Evolutionary conservation across 2,888 invertebrate species (phyloP).

Genomic region (Pammene fasciana): DNA sequence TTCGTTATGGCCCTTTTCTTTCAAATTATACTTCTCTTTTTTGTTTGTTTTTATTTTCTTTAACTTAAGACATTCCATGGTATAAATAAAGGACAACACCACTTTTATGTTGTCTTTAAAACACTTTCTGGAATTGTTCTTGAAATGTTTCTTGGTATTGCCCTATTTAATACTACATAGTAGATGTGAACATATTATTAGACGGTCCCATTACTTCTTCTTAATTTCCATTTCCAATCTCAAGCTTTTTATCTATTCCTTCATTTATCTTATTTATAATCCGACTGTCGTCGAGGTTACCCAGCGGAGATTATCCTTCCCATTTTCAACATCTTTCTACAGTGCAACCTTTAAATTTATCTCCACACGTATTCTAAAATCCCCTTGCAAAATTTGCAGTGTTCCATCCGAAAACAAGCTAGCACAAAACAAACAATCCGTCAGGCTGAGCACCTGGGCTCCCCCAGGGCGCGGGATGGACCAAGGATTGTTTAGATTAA

Average conservation of each 20-base stretch:
- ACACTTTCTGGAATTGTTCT: too few relatives aligned
- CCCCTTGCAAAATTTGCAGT: constrained; percentile 55
- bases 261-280: constrained; percentile 3
- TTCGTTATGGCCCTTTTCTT: neutral
- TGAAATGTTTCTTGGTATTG: neutral
- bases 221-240: neutral
- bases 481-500: constrained; percentile 69
- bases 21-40: neutral
- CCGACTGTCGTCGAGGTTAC: constrained; percentile 1
- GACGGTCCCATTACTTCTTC: neutral
- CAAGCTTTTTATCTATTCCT: neutral
- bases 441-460: constrained; percentile 73
- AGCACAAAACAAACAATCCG: constrained; percentile 72
- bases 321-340: constrained; percentile 24
- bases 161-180: neutral
- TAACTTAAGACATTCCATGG: neutral
- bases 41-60: neutral
- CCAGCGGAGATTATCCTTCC: constrained; percentile 14
- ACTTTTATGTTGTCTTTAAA: neutral
- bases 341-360: constrained; percentile 32
- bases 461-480: constrained; percentile 44
- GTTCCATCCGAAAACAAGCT: constrained; percentile 61
- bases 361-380: constrained; percentile 36
- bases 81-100: neutral
- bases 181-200: neutral